Evolutionary conservation across 2,797 vertebrate species (phyloP).

Genomic region (Thalassophryne amazonica): DNA sequence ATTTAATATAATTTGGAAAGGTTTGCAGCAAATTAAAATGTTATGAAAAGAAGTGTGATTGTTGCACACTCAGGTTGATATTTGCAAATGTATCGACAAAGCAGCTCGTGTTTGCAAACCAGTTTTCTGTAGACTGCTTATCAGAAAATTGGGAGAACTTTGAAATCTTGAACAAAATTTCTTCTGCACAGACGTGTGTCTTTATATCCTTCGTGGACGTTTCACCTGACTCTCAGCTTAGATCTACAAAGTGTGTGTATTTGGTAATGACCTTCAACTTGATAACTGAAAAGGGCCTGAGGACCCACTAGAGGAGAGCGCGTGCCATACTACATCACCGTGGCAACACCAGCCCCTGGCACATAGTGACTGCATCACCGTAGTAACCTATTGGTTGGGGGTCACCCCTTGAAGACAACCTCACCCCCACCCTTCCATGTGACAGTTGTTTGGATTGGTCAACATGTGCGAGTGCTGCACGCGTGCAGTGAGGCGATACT

Average conservation of each 20-base stretch:
- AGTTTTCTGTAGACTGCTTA: too few relatives aligned
- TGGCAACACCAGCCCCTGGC: conserved; percentile 48
- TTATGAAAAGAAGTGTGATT: too few relatives aligned
- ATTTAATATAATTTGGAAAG: too few relatives aligned
- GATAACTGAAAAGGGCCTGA: conserved; percentile 47
- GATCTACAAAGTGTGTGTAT: conserved; percentile 32
- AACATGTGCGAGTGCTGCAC: conserved; percentile 37
- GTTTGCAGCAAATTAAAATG: too few relatives aligned
- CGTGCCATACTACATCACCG: conserved; percentile 33
- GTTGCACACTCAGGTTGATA: too few relatives aligned
- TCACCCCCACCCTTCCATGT: conserved; percentile 50
- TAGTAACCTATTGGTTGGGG: conserved; percentile 60
- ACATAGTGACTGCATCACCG: conserved; percentile 62
- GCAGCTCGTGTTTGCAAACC: too few relatives aligned
- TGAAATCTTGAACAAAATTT: neutral
- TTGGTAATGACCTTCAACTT: conserved; percentile 43
- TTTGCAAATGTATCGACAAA: too few relatives aligned
- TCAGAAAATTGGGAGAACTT: neutral
- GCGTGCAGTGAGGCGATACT: conserved; percentile 35
- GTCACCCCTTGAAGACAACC: conserved; percentile 50
- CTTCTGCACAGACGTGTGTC: neutral
- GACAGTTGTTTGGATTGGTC: conserved; percentile 64
- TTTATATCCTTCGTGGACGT: too few relatives aligned
- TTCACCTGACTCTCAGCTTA: conserved; percentile 22
- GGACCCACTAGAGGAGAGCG: conserved; percentile 27